Evolutionary conservation across 2,113 vertebrate species (phyloP).

Genomic region (Xiphophorus hellerii): DNA sequence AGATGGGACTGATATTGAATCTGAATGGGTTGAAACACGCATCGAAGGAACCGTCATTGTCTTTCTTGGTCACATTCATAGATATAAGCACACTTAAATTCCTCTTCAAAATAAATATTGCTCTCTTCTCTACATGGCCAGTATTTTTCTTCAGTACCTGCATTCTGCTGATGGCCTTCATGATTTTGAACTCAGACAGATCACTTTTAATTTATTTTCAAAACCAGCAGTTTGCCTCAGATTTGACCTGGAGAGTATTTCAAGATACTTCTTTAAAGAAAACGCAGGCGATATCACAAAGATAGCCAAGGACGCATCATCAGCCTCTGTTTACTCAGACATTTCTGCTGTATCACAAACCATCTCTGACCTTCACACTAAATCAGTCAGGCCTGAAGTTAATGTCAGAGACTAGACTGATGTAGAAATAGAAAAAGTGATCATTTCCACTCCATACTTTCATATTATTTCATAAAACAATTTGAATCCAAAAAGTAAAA

Average conservation of each 20-base stretch:
- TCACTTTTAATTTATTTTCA: neutral
- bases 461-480: neutral
- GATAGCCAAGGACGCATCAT: neutral
- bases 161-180: neutral
- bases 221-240: neutral
- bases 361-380: slow-evolving; percentile 14
- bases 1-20: slow-evolving; percentile 13
- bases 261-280: neutral
- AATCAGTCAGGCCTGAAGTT: neutral
- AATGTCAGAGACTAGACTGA: too few relatives aligned
- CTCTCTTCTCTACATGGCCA: neutral
- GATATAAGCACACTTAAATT: neutral
- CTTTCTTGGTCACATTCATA: neutral
- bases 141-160: neutral
- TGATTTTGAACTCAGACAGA: slow-evolving; percentile 1
- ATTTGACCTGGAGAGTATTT: neutral
- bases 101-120: slow-evolving; percentile 9
- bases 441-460: neutral
- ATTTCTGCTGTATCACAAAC: slow-evolving; percentile 26
- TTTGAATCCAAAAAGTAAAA: neutral
- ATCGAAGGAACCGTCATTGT: too few relatives aligned
- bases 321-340: slow-evolving; percentile 2
- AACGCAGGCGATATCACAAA: neutral
- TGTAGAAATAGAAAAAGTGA: neutral
- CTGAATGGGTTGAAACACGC: neutral